phyloP scores from a whole-genome alignment of 2,888 invertebrate genomes.

The Celastrina argiolus region DNA sequence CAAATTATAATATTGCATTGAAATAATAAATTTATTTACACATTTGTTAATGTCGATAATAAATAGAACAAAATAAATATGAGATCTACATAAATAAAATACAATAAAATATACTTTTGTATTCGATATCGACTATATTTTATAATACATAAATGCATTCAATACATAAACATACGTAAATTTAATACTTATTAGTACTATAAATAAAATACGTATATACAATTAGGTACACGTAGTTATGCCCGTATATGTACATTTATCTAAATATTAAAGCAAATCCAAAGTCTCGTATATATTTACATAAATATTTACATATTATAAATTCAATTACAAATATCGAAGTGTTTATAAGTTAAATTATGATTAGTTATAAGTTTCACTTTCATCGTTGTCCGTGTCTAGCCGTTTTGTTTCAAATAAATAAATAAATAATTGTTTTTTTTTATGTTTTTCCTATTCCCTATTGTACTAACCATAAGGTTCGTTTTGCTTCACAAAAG shows the following conservation, averaged over 20 bases:
- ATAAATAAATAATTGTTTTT: slow-evolving; percentile 23
- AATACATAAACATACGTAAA: slow-evolving; percentile 32
- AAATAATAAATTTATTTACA: slow-evolving; percentile 53
- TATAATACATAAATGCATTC: slow-evolving; percentile 52
- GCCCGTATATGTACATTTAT: slow-evolving; percentile 34
- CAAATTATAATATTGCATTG: slow-evolving; percentile 39
- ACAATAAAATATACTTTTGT: slow-evolving; percentile 41
- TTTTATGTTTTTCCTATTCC: slow-evolving; percentile 20
- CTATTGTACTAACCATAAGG: slow-evolving; percentile 25
- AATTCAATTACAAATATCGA: slow-evolving; percentile 36
- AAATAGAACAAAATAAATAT: slow-evolving; percentile 45
- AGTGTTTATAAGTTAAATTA: slow-evolving; percentile 36
- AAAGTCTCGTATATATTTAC: slow-evolving; percentile 53
- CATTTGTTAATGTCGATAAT: slow-evolving; percentile 38
- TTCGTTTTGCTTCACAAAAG: slow-evolving; percentile 15
- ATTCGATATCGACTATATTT: slow-evolving; percentile 29
- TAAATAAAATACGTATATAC: slow-evolving; percentile 34
- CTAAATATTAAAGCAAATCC: slow-evolving; percentile 62
- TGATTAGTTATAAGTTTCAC: slow-evolving; percentile 28
- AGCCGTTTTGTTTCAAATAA: slow-evolving; percentile 29
- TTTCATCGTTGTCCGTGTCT: slow-evolving; percentile 34
- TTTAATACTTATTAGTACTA: slow-evolving; percentile 15
- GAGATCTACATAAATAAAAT: slow-evolving; percentile 48
- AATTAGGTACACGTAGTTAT: slow-evolving; percentile 33
- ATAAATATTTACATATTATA: slow-evolving; percentile 41